Conservation (phyloP, 1,140 invertebrate species). For the Oscheius sp. region DNA sequence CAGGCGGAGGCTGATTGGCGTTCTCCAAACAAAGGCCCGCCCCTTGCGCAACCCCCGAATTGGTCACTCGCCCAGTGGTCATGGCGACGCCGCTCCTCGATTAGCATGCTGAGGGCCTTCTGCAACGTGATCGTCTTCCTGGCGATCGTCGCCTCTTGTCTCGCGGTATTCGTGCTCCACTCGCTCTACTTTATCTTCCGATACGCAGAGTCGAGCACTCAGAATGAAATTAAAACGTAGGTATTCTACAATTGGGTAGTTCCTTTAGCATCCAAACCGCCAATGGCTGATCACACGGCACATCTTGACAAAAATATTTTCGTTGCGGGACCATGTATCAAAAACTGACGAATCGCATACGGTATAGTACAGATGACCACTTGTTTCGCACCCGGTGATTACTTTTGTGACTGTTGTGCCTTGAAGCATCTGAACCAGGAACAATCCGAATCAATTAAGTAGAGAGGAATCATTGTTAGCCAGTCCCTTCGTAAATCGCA, state of each 20-base stretch:
- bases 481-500: neutral
- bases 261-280: too few species aligned
- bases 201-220: conserved; percentile 23
- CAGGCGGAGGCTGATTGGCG: neutral
- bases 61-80: neutral
- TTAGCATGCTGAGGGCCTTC: neutral
- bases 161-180: conserved; percentile 33
- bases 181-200: conserved; percentile 37
- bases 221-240: conserved; percentile 28
- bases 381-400: too few species aligned
- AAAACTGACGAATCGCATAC: too few species aligned
- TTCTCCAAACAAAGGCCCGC: conserved; percentile 8
- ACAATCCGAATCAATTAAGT: too few species aligned
- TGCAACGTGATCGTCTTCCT: conserved; percentile 16
- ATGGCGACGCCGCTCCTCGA: neutral
- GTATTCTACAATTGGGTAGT: too few species aligned
- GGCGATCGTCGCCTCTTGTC: conserved; percentile 26
- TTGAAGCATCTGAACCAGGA: neutral
- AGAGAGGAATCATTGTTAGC: neutral
- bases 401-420: neutral
- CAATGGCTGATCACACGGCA: too few species aligned
- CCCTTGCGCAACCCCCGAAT: neutral
- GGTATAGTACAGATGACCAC: too few species aligned
- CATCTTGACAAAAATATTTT: neutral
- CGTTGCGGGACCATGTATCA: neutral